These are phyloP conservation scores for Irena cyanogastra DNA, from an alignment of 2,113 vertebrate species.

Conservation along the genomic window DNA sequence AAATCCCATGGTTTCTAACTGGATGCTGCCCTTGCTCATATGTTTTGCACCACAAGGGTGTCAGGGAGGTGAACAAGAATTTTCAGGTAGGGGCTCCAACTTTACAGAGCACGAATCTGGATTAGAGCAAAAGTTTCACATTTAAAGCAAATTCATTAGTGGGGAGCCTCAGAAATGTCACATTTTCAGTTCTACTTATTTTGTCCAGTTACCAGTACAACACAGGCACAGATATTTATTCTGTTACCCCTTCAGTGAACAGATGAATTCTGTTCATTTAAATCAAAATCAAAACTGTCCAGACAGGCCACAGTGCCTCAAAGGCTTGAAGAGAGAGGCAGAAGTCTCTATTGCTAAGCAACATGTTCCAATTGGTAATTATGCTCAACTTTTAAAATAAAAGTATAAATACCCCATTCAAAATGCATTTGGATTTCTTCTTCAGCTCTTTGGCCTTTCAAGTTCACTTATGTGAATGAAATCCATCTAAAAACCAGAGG, in stretches of 20 bases:
- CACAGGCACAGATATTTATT: background rate
- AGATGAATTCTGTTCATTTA: background rate
- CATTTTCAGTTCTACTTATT: background rate
- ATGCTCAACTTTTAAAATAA: background rate
- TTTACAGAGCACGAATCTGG: background rate
- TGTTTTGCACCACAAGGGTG: background rate
- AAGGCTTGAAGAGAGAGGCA: background rate
- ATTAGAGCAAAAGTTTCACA: background rate
- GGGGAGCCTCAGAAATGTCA: background rate
- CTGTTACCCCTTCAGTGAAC: background rate
- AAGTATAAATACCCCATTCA: background rate
- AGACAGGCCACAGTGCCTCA: background rate
- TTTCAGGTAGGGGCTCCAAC: fast-evolving
- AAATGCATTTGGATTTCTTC: background rate
- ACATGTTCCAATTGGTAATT: background rate
- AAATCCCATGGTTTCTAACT: background rate
- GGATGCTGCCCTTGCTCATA: background rate
- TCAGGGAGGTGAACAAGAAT: background rate
- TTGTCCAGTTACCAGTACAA: background rate
- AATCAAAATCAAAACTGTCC: background rate
- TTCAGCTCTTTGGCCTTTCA: background rate
- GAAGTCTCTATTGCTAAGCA: background rate
- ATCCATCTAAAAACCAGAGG: background rate
- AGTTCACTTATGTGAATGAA: background rate
- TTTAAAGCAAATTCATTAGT: background rate